Base-by-base conservation (phyloP, 2,888 invertebrate genomes). In the Drosophila niveifrons region DNA sequence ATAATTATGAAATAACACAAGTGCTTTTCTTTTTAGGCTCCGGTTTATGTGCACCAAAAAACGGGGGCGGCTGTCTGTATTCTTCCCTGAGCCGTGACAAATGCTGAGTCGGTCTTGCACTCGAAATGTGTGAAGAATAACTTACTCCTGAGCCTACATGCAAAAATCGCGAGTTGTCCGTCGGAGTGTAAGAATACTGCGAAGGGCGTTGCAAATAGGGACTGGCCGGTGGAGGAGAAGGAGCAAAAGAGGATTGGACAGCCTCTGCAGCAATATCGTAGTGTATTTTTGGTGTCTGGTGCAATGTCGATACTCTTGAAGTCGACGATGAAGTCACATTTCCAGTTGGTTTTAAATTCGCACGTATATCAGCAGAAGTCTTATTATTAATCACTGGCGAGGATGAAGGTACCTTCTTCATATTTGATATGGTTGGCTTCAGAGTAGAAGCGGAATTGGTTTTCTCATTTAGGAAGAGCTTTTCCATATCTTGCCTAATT, bases 1-100 rank as follows among this genome's bases (percentile, higher is more conserved):
- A 36, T 17, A 34, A 39, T 76, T 82, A 82, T 66, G 67, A 73
- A 64, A 82, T 69, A 50, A 72, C 55, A 56, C 82, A 82, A 6
- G 0, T 61, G 43, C 18, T 57, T 44, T 75, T 75, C 9, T 67
- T 77, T 36, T 53, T 44, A 3, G 56, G 56, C 31, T 56, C 11
- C 2, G 62, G 51, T 51, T 36, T 11, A 3, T 28, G 15, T 11
- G 31, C 50, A 48, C 39, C 29, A 47, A 46, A 73, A 9, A 53
- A 41, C 34, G 70, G 61, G 15, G 70, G 46, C 2, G 41, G 62
- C 1, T 11, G 62, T 11, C 2, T 28, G n/a, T 59, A 65, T 36
- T 63, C 73, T 0, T 66, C 64, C 1, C 17, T 0, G 11, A 57
- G 0, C 8, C 15, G 3, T 2, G 3, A 4, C 15, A 34, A 8